Evolutionary conservation across 2,888 invertebrate species (phyloP), one percentile per base, ranked within the genome.

Genomic region (Acrocera orbiculus): DNA sequence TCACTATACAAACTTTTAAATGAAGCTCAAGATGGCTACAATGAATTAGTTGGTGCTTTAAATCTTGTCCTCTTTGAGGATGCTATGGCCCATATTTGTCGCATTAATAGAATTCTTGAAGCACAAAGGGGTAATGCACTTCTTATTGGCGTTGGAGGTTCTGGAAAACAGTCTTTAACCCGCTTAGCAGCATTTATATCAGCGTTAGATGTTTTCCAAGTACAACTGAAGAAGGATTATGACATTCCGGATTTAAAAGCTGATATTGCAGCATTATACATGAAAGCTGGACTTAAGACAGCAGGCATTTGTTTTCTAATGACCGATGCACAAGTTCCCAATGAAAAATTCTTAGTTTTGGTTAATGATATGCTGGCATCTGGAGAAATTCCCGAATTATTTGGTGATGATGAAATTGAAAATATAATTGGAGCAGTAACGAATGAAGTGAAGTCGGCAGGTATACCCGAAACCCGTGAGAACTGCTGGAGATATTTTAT

Each of bases 401-500:
- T 92, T 44, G 66, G 82, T 1, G 92, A 93, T 51, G 93, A 93
- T 46, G 90, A 93, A 48, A 63, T 79, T 1, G 92, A 93, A 46
- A 83, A 83, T 49, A 73, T 92, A 26, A 73, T 90, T 14, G 72
- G 69, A 42, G 73, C 73, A 1, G 68, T 90, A 8, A 64, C 74
- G 42, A 74, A 73, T 40, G 83, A 83, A 64, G 76, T 80, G 1
- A 87, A 83, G 61, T 76, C 79, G 24, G 62, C 73, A 2, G 92
- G 92, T 2, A 64, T 86, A 36, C 66, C 73, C 34, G 93, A 93
- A 50, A 80, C 80, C 1, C 69, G 78, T 37, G 93, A 93, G 53
- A 92, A 89, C 53, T 92, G 92, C 53, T 93, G 92, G 93, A 76
- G 75, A 52, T 93, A 82, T 61, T 93, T 90, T 53, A 87, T 95